Conservation (phyloP, 2,797 vertebrate species). For the Anguilla anguilla region DNA sequence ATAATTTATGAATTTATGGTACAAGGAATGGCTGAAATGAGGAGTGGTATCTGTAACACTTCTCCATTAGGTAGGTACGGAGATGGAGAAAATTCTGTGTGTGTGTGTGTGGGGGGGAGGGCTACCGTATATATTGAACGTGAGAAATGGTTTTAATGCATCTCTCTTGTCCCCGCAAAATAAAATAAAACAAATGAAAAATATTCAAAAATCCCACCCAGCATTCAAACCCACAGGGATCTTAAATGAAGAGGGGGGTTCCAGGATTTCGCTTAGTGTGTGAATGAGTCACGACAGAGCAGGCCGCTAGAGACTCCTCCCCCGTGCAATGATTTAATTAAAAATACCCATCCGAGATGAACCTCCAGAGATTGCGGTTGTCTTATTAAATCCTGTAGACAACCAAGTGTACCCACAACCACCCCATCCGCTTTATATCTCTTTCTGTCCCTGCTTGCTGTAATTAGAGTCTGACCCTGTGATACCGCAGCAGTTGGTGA, state of each 20-base stretch:
- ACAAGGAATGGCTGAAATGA: background rate
- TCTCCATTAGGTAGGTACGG: background rate
- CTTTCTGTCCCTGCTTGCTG: background rate
- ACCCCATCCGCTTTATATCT: too few species aligned
- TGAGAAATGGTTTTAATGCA: background rate
- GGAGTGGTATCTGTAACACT: background rate
- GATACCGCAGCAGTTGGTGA: background rate
- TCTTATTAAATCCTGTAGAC: background rate
- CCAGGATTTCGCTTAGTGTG: background rate
- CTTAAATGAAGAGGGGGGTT: background rate
- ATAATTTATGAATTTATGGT: background rate
- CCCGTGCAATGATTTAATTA: slow-evolving; percentile 18
- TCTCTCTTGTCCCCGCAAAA: background rate
- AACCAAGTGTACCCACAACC: background rate
- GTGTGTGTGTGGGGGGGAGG: background rate
- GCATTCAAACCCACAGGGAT: background rate
- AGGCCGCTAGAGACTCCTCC: slow-evolving; percentile 7
- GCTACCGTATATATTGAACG: background rate
- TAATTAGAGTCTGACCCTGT: slow-evolving; percentile 24
- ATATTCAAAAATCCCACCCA: background rate
- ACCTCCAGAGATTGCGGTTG: background rate
- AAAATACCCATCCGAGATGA: background rate
- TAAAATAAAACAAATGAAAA: background rate
- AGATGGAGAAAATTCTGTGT: background rate
- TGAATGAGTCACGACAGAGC: background rate